Evolutionary conservation across 2,888 invertebrate species (phyloP).

Genomic region (Lottia gigantea): DNA sequence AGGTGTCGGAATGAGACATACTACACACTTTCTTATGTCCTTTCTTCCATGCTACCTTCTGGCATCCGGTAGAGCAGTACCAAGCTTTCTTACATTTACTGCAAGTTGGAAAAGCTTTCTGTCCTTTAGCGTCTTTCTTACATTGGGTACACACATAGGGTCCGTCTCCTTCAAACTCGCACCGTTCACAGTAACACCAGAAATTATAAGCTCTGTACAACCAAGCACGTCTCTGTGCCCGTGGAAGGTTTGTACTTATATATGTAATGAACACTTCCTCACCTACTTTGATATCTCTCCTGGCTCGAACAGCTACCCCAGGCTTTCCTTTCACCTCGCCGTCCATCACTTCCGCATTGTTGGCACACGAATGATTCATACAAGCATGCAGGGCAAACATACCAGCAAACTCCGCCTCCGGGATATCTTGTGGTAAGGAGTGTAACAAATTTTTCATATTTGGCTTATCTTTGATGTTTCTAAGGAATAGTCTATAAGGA

Average conservation of each 20-base stretch:
- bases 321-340: conserved; percentile 37
- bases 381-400: conserved; percentile 56
- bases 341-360: conserved; percentile 48
- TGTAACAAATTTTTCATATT: conserved; percentile 28
- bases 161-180: conserved; percentile 50
- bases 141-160: conserved; percentile 45
- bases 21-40: conserved; percentile 55
- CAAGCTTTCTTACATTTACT: conserved; percentile 51
- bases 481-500: conserved; percentile 40
- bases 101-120: conserved; percentile 37
- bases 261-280: conserved; percentile 49
- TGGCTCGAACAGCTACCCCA: conserved; percentile 20
- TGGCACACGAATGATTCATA: conserved; percentile 55
- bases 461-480: conserved; percentile 29
- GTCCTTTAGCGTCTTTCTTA: conserved; percentile 32
- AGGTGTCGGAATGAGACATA: conserved; percentile 41
- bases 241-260: conserved; percentile 40
- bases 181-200: conserved; percentile 51
- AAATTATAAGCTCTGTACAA: conserved; percentile 50
- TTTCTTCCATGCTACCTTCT: conserved; percentile 53
- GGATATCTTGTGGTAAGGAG: conserved; percentile 34
- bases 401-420: conserved; percentile 55
- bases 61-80: conserved; percentile 52
- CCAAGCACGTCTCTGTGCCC: conserved; percentile 44
- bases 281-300: conserved; percentile 23